A percentile compares a stretch with the other conserved stretches of the same genome.
Conservation (phyloP, 2,888 invertebrate genomes). For the Orthosia gracilis region DNA sequence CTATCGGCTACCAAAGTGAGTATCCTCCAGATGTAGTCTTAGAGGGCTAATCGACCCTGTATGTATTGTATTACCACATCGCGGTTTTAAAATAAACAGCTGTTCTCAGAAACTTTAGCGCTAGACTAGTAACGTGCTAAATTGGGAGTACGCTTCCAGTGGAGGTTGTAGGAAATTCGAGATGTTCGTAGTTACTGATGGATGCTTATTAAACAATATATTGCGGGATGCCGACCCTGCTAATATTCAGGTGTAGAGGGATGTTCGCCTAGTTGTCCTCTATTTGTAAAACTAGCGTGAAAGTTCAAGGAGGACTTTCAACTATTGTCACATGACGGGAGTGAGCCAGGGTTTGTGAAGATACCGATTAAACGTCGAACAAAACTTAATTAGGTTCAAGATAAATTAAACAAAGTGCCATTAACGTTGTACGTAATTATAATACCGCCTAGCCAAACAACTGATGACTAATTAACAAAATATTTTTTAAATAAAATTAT, state of each 20-base stretch:
- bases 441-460: constrained; percentile 1
- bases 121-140: constrained; percentile 85
- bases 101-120: constrained; percentile 86
- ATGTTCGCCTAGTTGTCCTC: constrained; percentile 23
- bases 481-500: background rate
- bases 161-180: constrained; percentile 79
- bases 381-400: constrained; percentile 28
- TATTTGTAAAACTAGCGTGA: constrained; percentile 48
- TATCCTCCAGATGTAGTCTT: constrained; percentile 74
- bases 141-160: constrained; percentile 80
- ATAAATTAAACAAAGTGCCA: constrained; percentile 22
- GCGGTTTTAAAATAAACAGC: constrained; percentile 88
- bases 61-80: constrained; percentile 81
- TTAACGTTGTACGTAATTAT: background rate
- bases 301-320: constrained; percentile 53
- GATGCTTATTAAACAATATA: constrained; percentile 19
- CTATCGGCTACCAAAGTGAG: constrained; percentile 82
- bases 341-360: constrained; percentile 41
- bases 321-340: constrained; percentile 47
- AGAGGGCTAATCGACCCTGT: constrained; percentile 63
- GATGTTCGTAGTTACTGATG: constrained; percentile 64
- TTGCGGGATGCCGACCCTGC: constrained; percentile 23
- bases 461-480: constrained; percentile 9
- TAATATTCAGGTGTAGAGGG: constrained; percentile 42
- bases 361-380: constrained; percentile 27